Conservation (phyloP, 2,113 vertebrate genomes). For the Eulemur macaco region DNA sequence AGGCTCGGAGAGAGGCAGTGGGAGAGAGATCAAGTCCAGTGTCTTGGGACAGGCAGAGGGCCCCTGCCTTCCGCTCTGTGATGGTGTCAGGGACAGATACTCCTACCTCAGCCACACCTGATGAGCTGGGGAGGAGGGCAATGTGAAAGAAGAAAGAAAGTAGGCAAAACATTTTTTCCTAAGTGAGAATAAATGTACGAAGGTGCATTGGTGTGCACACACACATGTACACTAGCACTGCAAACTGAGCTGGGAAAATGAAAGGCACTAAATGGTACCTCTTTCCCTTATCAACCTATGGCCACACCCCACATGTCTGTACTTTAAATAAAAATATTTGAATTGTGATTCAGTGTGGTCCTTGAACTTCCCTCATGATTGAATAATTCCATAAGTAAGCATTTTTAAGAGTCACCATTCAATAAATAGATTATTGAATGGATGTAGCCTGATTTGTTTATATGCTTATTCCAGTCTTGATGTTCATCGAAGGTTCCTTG, state of each 20-base stretch:
- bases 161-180: neutral
- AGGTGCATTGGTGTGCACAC: too few relatives aligned
- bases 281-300: neutral
- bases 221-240: neutral
- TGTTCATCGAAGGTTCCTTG: neutral
- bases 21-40: slow-evolving; percentile 90
- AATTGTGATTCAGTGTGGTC: neutral
- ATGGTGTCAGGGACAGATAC: slow-evolving; percentile 90
- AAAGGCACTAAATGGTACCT: neutral
- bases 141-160: neutral
- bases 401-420: neutral
- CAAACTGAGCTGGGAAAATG: neutral
- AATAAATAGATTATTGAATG: neutral
- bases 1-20: slow-evolving; percentile 82
- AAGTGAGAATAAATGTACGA: neutral
- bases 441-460: neutral
- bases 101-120: slow-evolving; percentile 82
- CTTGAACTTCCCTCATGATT: neutral
- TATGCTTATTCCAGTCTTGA: neutral
- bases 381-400: neutral
- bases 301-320: neutral
- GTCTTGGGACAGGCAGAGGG: slow-evolving; percentile 87
- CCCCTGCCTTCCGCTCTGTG: slow-evolving; percentile 91
- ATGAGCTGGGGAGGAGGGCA: slow-evolving; percentile 76
- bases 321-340: neutral